Base-by-base conservation (phyloP, 2,888 invertebrate species). In the Xestia sexstrigata region DNA sequence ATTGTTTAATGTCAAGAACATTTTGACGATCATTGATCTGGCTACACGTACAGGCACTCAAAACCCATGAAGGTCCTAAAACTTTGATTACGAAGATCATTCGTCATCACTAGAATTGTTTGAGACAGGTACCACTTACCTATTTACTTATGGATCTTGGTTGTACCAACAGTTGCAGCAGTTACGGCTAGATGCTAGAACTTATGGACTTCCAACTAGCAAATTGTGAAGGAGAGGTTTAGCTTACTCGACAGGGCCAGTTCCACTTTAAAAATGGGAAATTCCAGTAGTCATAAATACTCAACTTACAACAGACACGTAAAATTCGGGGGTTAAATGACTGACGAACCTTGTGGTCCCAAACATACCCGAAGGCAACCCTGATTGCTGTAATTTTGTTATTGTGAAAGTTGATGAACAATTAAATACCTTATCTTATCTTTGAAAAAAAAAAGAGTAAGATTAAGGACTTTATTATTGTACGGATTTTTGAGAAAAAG, bases 21-120 rank as follows among this genome's bases (percentile, higher is more conserved):
- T 30, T 82, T 70, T 47, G 45, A 6, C 15, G n/a, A 67, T 45
- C n/a, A 49, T 49, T 65, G 63, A 66, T 72, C 66, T 78, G 30
- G 23, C 13, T 30, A 35, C 3, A 35, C 6, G 17, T 47, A 30
- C 5, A 45, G 13, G 0, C 4, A 45, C 17, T 47, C 35, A 15
- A n/a, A 49, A 47, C 17, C 5, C 52, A 30, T 47, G 20, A 20
- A 39, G 23, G n/a, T 35, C 6, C 2, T 8, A 35, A 52, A 11
- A 39, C 11, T 39, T 30, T 39, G 62, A 26, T 1, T n/a, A 39
- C 11, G 8, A 55, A 49, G 30, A 15, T 6, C 26, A 75, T 39
- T 30, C 30, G 30, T 63, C 6, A 42, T 49, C 9, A 49, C 5
- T 30, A 20, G 20, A 15, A n/a, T 20, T 11, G 2, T 7, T 30